A percentile compares a stretch with the other conserved stretches of the same genome.
Evolutionary conservation across 1,140 invertebrate genomes (phyloP).

Genomic region (Melitaea cinxia): DNA sequence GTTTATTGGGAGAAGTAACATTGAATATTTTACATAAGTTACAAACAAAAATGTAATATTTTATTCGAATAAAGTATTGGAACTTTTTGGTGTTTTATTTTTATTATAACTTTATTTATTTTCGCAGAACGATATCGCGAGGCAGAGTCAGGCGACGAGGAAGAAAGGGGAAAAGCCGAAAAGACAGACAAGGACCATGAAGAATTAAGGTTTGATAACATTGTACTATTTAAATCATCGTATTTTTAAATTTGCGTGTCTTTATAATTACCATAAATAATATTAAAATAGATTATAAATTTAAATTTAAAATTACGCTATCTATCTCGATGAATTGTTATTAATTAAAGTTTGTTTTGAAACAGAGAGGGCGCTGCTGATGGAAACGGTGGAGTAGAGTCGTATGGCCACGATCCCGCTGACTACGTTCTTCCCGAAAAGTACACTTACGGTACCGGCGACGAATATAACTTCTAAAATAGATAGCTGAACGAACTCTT

Average conservation of each 20-base stretch:
- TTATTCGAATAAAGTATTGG: background rate
- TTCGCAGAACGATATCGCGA: conserved; percentile 21
- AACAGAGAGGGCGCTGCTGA: conserved; percentile 64
- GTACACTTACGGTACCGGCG: conserved; percentile 70
- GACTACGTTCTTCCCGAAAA: conserved; percentile 73
- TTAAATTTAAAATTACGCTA: too few species aligned
- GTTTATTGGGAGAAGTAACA: too few species aligned
- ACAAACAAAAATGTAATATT: too few species aligned
- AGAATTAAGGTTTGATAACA: conserved; percentile 54
- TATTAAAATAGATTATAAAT: too few species aligned
- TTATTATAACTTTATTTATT: background rate
- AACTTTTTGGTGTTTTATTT: conserved; percentile 8
- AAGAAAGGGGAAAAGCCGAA: conserved; percentile 41
- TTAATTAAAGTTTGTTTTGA: background rate
- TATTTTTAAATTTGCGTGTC: too few species aligned
- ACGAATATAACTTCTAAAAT: conserved; percentile 68
- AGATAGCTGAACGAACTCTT: background rate
- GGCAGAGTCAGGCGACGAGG: conserved; percentile 42
- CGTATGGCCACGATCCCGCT: conserved; percentile 66
- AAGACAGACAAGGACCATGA: conserved; percentile 47
- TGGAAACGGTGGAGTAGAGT: conserved; percentile 70
- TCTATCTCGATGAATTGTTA: background rate
- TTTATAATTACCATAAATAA: too few species aligned
- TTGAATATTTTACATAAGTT: too few species aligned
- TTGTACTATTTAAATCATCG: background rate